Evolutionary conservation across 2,113 vertebrate genomes (phyloP), one percentile per base, ranked within the genome.

Genomic region (Proteles cristata): DNA sequence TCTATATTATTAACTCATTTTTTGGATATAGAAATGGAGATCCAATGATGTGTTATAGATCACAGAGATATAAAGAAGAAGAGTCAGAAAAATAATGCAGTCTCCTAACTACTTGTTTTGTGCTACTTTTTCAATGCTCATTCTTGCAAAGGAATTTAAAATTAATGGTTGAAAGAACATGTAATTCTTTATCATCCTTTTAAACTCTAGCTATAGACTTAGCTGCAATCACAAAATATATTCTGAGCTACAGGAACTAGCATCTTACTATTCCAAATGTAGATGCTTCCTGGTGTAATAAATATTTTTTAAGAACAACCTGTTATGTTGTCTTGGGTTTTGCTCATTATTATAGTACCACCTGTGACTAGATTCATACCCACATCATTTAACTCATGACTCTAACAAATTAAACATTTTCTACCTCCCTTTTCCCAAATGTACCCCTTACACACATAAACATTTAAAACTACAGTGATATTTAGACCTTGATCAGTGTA

Each of bases 61-160:
- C n/a, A 94, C 58, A 77, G 43, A 88, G 14, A 69, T 26, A 55
- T 28, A 88, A 85, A 77, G 4, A 21, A 48, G 39, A 45, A 91
- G 31, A 31, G 5, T 79, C 79, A 50, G 35, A 85, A 96, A 93
- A 94, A 50, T 39, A 61, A 63, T 5, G 39, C 33, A 61, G 17
- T 84, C 45, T 80, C 76, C 9, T 81, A 26, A 71, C 39, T 35
- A 19, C 33, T 66, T 68, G 63, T 23, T 69, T 81, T 94, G 45
- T 35, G 21, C 6, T 85, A 61, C 69, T 55, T 61, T 66, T 55
- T 45, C 53, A 81, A n/a, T 23, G 21, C 11, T 84, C 43, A 58
- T 7, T 31, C 15, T 68, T 80, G 66, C 55, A 92, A 80, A 85
- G 14, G n/a, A 94, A 84, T 85, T 88, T 85, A 61, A 68, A 95